Conservation (phyloP, 2,888 invertebrate species). For the Mesorhabditis spiculigera region DNA sequence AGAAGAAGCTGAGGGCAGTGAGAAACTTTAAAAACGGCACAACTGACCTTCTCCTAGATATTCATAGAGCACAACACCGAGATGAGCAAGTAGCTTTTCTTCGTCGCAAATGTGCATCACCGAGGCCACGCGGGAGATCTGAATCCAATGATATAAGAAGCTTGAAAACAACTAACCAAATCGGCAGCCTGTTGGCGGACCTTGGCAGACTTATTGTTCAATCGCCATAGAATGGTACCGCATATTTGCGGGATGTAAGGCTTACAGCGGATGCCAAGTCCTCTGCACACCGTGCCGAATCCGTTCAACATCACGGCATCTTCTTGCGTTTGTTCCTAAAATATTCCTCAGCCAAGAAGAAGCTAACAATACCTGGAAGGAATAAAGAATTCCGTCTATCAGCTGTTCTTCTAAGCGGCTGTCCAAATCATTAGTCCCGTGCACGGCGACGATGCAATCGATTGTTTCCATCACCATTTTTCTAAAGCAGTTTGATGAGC, state of each 20-base stretch:
- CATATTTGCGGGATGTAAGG: slow-evolving; percentile 98
- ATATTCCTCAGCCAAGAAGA: slow-evolving; percentile 69
- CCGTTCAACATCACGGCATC: slow-evolving; percentile 99
- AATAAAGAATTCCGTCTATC: slow-evolving; percentile 96
- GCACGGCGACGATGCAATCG: slow-evolving; percentile 65
- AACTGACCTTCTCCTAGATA: slow-evolving; percentile 87
- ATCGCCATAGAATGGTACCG: slow-evolving; percentile 97
- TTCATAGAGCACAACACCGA: slow-evolving; percentile 96
- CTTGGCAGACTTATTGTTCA: slow-evolving; percentile 99
- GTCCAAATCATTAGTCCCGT: slow-evolving; percentile 94
- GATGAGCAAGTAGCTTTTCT: slow-evolving; percentile 99
- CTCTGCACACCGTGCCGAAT: slow-evolving; percentile 97
- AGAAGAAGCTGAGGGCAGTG: not conserved
- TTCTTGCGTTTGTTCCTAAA: slow-evolving; percentile 99
- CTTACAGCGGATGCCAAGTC: slow-evolving; percentile 92
- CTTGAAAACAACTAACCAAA: slow-evolving; percentile 63
- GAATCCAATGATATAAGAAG: slow-evolving; percentile 7
- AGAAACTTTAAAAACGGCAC: not conserved
- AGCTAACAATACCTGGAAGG: slow-evolving; percentile 67
- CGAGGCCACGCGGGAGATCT: slow-evolving; percentile 87
- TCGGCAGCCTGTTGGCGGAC: slow-evolving; percentile 98
- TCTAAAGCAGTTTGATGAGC: slow-evolving; percentile 16
- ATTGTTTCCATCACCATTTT: slow-evolving; percentile 99
- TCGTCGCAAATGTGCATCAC: slow-evolving; percentile 99
- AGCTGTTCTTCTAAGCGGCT: slow-evolving; percentile 95